Conservation (phyloP, 2,888 invertebrate genomes). For the Spodoptera exigua region DNA sequence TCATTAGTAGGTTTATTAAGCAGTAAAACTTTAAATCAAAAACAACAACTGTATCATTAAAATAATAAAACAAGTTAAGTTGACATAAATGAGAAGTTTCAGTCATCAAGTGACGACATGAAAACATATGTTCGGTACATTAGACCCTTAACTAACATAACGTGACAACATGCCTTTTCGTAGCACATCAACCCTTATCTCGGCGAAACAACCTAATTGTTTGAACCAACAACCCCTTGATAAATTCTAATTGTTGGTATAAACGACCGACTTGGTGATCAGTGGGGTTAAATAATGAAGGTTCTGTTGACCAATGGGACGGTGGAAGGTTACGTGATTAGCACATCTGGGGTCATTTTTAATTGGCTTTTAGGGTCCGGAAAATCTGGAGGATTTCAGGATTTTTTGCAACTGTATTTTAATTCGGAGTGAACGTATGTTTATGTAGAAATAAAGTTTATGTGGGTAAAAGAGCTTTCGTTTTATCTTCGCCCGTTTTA, state of each 20-base stretch:
- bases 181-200: slow-evolving; percentile 43
- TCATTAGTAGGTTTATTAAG: no score
- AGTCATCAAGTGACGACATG: not conserved
- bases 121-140: not conserved
- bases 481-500: no score
- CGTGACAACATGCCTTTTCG: slow-evolving; percentile 36
- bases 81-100: no score
- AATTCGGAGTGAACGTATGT: no score
- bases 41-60: no score
- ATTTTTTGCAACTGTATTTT: no score
- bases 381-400: not conserved
- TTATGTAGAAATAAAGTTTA: no score
- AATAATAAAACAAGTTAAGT: no score
- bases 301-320: slow-evolving; percentile 33
- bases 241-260: slow-evolving; percentile 42
- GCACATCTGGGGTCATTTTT: slow-evolving; percentile 16
- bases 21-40: no score
- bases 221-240: slow-evolving; percentile 32
- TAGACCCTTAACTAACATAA: slow-evolving; percentile 5
- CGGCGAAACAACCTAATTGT: slow-evolving; percentile 40
- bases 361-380: slow-evolving; percentile 10
- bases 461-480: no score
- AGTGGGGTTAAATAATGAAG: slow-evolving; percentile 39
- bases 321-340: slow-evolving; percentile 26
- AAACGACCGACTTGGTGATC: slow-evolving; percentile 38